Percentiles rank a stretch among this genome's conserved stretches.
These are phyloP conservation scores for Platerodrilus igneus DNA, from an alignment of 2,888 invertebrate species.

Conservation along the genomic window DNA sequence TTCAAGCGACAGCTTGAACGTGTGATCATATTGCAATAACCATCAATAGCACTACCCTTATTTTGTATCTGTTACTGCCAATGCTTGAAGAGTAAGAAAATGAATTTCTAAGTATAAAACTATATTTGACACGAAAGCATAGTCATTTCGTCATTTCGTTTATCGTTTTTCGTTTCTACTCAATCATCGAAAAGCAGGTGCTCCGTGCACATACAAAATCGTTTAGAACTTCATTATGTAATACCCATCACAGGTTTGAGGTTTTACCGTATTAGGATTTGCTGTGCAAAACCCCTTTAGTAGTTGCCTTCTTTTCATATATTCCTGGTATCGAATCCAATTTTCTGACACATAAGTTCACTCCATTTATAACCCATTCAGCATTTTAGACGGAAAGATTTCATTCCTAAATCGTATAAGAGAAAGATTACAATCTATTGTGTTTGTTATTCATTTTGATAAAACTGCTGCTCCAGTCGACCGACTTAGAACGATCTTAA, in stretches of 20 bases:
- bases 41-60: too few relatives aligned
- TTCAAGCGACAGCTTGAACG: too few relatives aligned
- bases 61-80: too few relatives aligned
- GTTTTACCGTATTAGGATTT: constrained; percentile 36
- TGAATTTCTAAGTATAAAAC: too few relatives aligned
- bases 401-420: constrained; percentile 30
- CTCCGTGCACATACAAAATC: too few relatives aligned
- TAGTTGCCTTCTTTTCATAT: constrained; percentile 35
- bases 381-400: constrained; percentile 30
- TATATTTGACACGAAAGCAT: too few relatives aligned
- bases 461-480: constrained; percentile 23
- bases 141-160: too few relatives aligned
- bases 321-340: constrained; percentile 41
- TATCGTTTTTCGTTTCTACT: too few relatives aligned
- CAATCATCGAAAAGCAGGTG: too few relatives aligned
- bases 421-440: constrained; percentile 28
- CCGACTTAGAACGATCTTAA: too few relatives aligned
- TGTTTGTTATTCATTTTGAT: constrained; percentile 30
- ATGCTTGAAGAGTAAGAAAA: too few relatives aligned
- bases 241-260: constrained; percentile 35
- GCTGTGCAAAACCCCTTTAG: constrained; percentile 20
- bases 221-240: constrained; percentile 42
- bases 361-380: constrained; percentile 41
- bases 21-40: too few relatives aligned
- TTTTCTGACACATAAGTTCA: constrained; percentile 43